A percentile compares a stretch with the other conserved stretches of the same genome.
Conservation (phyloP, 2,888 invertebrate species). For the Drosophila prolongata region DNA sequence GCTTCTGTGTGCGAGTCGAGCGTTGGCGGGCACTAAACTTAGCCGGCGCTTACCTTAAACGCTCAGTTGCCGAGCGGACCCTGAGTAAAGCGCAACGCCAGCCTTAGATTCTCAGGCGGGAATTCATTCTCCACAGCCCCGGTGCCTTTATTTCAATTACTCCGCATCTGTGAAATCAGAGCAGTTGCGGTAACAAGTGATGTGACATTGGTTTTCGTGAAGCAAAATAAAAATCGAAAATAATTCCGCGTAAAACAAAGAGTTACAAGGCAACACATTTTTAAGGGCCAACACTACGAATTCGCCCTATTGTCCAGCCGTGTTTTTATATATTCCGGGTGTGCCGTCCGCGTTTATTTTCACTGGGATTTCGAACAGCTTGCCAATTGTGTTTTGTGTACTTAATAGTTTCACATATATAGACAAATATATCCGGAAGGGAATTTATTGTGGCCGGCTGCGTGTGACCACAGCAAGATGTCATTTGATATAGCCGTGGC, state of each 20-base stretch:
- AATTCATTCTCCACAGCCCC: conserved; percentile 15
- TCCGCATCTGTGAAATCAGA: conserved; percentile 6
- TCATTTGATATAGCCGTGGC: conserved; percentile 82
- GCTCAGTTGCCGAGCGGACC: conserved; percentile 81
- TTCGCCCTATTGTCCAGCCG: conserved; percentile 45
- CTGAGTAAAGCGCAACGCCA: conserved; percentile 75
- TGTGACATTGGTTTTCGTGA: conserved; percentile 15
- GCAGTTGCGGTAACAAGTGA: conserved; percentile 37
- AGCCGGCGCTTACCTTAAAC: conserved; percentile 70
- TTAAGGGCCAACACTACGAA: conserved; percentile 33
- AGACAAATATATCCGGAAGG: conserved; percentile 25
- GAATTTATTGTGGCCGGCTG: conserved; percentile 44
- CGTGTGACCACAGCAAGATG: conserved; percentile 60
- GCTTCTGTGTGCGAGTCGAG: conserved; percentile 11
- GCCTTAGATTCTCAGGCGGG: conserved; percentile 31
- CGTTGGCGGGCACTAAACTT: conserved; percentile 69
- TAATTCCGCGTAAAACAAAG: conserved; percentile 9
- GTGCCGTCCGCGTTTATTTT: conserved; percentile 47
- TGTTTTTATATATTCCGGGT: conserved; percentile 28
- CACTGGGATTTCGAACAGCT: conserved; percentile 55
- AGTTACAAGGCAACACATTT: conserved; percentile 21
- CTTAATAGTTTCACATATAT: conserved; percentile 14
- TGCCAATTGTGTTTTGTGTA: conserved; percentile 37
- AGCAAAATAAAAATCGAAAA: neutral
- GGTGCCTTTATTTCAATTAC: conserved; percentile 24